Percentiles rank a stretch among this genome's conserved stretches.
These are phyloP conservation scores for Lepus oiostolus DNA, from an alignment of 2,797 vertebrate genomes.

Conservation along the genomic window DNA sequence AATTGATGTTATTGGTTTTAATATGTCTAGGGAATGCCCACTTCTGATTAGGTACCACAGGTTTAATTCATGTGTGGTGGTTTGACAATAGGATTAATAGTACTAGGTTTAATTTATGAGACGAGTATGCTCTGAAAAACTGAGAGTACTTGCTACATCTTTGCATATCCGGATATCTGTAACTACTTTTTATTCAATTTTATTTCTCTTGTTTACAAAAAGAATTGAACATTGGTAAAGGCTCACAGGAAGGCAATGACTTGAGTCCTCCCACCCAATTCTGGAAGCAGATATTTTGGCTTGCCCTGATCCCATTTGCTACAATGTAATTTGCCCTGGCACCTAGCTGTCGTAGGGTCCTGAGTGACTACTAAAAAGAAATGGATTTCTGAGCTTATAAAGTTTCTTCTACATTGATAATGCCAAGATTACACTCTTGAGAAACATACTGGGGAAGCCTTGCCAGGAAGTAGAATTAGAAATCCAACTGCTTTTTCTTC, in stretches of 20 bases:
- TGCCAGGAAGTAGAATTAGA: slow-evolving; percentile 64
- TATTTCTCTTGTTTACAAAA: slow-evolving; percentile 46
- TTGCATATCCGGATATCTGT: background rate
- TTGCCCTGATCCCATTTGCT: slow-evolving; percentile 4
- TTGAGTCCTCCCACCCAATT: slow-evolving; percentile 1
- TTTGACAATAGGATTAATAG: background rate
- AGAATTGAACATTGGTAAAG: slow-evolving; percentile 1
- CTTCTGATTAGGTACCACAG: slow-evolving; percentile 26
- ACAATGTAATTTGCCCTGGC: background rate
- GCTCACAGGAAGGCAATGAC: slow-evolving; percentile 3
- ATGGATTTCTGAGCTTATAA: slow-evolving; percentile 33
- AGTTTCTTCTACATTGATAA: slow-evolving; percentile 46
- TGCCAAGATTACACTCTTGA: slow-evolving; percentile 21
- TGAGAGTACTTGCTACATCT: background rate
- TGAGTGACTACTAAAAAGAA: slow-evolving; percentile 22
- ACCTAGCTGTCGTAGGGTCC: background rate
- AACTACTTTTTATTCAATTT: slow-evolving; percentile 48
- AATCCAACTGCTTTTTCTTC: slow-evolving; percentile 55
- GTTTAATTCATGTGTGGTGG: slow-evolving; percentile 41
- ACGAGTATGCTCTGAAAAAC: slow-evolving; percentile 57
- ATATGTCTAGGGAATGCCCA: slow-evolving; percentile 39
- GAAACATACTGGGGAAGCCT: background rate
- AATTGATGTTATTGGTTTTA: slow-evolving; percentile 60
- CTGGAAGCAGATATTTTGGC: slow-evolving; percentile 20
- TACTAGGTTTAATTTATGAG: background rate